A percentile compares a stretch with the other conserved stretches of the same genome.
phyloP scores from a whole-genome alignment of 2,888 invertebrate species.

The Chelonus formosanus region DNA sequence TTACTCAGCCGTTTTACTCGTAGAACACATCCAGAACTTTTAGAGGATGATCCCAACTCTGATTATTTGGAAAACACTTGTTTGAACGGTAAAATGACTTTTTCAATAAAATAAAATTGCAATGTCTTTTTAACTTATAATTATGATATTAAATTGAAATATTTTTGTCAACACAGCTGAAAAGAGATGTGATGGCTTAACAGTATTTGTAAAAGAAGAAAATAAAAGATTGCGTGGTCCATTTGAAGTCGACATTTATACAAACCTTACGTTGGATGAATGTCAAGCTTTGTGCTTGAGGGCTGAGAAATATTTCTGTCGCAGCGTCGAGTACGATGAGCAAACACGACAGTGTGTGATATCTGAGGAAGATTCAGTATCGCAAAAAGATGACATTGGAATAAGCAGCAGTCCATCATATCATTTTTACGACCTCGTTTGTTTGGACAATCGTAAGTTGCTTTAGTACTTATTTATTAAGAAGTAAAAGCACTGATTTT shows the following conservation, averaged over 20 bases:
- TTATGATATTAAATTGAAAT: neutral
- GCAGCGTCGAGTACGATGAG: conserved; percentile 89
- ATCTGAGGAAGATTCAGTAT: conserved; percentile 90
- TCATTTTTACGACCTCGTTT: conserved; percentile 88
- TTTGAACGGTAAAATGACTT: conserved; percentile 73
- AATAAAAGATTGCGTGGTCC: conserved; percentile 87
- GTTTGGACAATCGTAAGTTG: conserved; percentile 87
- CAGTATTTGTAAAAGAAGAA: conserved; percentile 89
- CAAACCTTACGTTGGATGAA: conserved; percentile 85
- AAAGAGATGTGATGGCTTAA: conserved; percentile 84
- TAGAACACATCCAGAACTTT: conserved; percentile 83
- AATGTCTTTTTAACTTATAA: no score
- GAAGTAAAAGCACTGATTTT: neutral
- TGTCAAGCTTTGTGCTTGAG: conserved; percentile 88
- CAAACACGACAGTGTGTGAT: conserved; percentile 87
- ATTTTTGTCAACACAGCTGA: conserved; percentile 70
- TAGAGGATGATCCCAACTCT: conserved; percentile 86
- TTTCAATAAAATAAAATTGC: no score
- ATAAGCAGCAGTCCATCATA: conserved; percentile 85
- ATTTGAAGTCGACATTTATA: conserved; percentile 87
- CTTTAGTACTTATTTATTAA: conserved; percentile 13
- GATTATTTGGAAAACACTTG: conserved; percentile 93
- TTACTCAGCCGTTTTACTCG: conserved; percentile 83
- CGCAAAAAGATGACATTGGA: conserved; percentile 87
- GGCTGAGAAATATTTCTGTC: conserved; percentile 89